phyloP scores from a whole-genome alignment of 64 coral and sea anemone species.

The Trachythela sp. region DNA sequence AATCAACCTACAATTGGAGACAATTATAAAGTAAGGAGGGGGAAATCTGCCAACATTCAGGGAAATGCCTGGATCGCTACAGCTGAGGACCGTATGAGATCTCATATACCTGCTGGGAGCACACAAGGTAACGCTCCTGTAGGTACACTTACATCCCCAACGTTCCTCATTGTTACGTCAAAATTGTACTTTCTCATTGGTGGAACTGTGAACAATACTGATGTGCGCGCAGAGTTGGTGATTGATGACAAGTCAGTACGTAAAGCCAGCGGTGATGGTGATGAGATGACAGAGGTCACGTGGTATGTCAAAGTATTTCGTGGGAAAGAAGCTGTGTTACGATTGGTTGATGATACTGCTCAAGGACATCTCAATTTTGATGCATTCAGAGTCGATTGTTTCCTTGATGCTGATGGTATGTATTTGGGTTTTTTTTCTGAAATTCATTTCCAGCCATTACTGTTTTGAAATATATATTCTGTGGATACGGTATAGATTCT shows the following conservation, averaged over 20 bases:
- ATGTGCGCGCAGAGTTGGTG: background rate
- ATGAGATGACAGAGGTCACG: background rate
- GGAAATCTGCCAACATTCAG: background rate
- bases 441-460: background rate
- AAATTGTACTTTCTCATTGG: background rate
- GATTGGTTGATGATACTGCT: background rate
- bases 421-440: background rate
- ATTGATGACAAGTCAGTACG: background rate
- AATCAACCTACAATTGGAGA: background rate
- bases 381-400: background rate
- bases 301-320: background rate
- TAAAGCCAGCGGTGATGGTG: background rate
- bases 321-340: background rate
- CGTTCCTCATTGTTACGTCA: background rate
- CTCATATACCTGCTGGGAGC: background rate
- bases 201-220: background rate
- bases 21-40: background rate
- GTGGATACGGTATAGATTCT: no score
- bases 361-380: constrained; percentile 5
- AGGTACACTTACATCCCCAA: background rate
- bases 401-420: background rate
- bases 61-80: background rate
- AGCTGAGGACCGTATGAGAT: background rate
- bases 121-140: background rate
- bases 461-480: no score